Percentiles rank a stretch among this genome's conserved stretches.
Evolutionary conservation across 2,113 vertebrate species (phyloP).

Genomic region (Opisthocomus hoazin): DNA sequence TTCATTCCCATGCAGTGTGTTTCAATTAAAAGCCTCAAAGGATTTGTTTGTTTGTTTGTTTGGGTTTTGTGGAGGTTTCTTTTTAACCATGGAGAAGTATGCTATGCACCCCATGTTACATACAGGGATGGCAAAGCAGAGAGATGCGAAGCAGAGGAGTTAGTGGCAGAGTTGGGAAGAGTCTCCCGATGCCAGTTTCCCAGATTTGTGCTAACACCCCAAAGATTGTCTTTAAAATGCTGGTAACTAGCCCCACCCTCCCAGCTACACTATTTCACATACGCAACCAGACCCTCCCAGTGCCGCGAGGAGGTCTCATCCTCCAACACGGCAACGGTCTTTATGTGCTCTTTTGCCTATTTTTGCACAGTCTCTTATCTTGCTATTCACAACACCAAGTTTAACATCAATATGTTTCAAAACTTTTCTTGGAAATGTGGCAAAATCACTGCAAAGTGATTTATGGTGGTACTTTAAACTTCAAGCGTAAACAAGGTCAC

Average conservation of each 20-base stretch:
- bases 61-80: background rate
- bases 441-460: background rate
- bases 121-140: background rate
- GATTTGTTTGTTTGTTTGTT: background rate
- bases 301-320: background rate
- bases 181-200: background rate
- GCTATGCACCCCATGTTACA: background rate
- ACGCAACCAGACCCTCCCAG: accelerated
- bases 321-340: background rate
- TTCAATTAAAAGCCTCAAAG: background rate
- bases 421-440: background rate
- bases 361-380: background rate
- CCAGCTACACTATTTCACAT: background rate
- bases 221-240: background rate
- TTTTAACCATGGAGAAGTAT: background rate
- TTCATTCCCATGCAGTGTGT: background rate
- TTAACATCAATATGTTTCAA: background rate
- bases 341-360: background rate
- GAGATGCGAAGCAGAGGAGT: background rate
- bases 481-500: background rate
- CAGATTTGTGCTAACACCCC: background rate
- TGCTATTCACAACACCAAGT: background rate
- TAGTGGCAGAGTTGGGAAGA: background rate
- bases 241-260: background rate
- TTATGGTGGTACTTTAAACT: background rate